Conservation (phyloP, 2,888 invertebrate genomes). For the Tachina fera region DNA sequence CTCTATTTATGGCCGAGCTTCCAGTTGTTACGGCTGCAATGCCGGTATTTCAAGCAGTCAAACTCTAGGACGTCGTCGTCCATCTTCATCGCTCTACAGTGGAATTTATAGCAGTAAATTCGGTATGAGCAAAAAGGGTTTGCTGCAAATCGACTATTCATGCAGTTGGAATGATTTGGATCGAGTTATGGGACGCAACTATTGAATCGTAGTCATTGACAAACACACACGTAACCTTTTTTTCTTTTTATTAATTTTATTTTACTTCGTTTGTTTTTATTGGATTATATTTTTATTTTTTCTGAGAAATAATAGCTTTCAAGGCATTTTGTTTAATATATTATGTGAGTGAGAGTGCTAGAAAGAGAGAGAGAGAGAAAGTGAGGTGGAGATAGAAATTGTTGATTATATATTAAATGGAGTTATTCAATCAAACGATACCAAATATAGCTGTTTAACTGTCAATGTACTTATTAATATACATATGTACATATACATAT, state of each 20-base stretch:
- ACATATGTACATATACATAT: too few relatives aligned
- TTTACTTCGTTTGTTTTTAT: not conserved
- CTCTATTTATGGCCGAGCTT: constrained; percentile 76
- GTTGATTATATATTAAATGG: too few relatives aligned
- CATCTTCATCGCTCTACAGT: constrained; percentile 80
- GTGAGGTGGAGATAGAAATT: too few relatives aligned
- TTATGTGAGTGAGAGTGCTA: too few relatives aligned
- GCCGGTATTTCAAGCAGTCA: constrained; percentile 58
- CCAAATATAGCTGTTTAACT: too few relatives aligned
- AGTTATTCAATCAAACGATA: too few relatives aligned
- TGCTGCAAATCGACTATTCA: constrained; percentile 91
- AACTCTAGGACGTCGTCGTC: constrained; percentile 73
- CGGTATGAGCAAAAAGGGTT: constrained; percentile 90
- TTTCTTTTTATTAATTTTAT: constrained; percentile 19
- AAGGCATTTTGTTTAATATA: too few relatives aligned
- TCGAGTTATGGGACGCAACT: constrained; percentile 86
- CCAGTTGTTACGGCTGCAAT: constrained; percentile 74
- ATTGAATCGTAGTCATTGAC: constrained; percentile 63
- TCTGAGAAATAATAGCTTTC: too few relatives aligned
- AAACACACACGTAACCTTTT: not conserved
- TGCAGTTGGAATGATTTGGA: constrained; percentile 92
- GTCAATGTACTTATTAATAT: too few relatives aligned
- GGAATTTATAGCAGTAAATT: constrained; percentile 83
- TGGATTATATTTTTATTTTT: too few relatives aligned
- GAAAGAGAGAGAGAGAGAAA: too few relatives aligned